Evolutionary conservation across 2,888 invertebrate genomes (phyloP), one percentile per base, ranked within the genome.

Genomic region (Hyppa rectilinea): DNA sequence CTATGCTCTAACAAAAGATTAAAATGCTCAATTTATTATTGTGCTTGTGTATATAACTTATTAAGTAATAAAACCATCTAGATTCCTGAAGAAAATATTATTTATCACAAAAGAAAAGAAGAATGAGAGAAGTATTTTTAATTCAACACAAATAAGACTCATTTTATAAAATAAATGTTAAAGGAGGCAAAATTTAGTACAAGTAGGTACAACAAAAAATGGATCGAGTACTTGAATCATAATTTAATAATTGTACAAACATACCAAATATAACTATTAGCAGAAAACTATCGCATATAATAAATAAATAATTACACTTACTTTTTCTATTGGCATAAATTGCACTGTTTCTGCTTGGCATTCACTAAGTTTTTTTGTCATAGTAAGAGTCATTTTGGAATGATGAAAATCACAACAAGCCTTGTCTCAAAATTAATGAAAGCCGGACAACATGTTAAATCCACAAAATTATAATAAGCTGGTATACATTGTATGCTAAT

Each of bases 291-390:
- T 36, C 14, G 40, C 40, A 1, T 23, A 14, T n/a, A n/a, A n/a
- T n/a, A 0, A 43, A 36, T 26, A 20, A 45, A 29, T 23, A 60
- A 55, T 59, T 38, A 62, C 23, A 90, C 93, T 92, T 89, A 95
- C 95, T 90, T 95, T 96, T 90, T 94, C 93, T 80, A 95, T 92
- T 38, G 94, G 91, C 94, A 95, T 92, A 88, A 95, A 95, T 86
- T 95, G 94, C 45, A 96, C 92, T 43, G 94, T 94, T 88, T 95
- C 95, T 70, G 93, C 90, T 82, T 93, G 92, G 85, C 95, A 95
- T 90, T 94, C 94, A 86, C 91, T 94, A 72, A 95, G 89, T 93
- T 96, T 95, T 89, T 87, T 93, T 75, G 95, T 96, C 95, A 96
- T 94, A 72, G 95, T 96, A 79, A 96, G 78, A 90, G 94, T 92